These are phyloP conservation scores for Brachypteracias leptosomus DNA, from an alignment of 2,113 vertebrate species.

Conservation along the genomic window DNA sequence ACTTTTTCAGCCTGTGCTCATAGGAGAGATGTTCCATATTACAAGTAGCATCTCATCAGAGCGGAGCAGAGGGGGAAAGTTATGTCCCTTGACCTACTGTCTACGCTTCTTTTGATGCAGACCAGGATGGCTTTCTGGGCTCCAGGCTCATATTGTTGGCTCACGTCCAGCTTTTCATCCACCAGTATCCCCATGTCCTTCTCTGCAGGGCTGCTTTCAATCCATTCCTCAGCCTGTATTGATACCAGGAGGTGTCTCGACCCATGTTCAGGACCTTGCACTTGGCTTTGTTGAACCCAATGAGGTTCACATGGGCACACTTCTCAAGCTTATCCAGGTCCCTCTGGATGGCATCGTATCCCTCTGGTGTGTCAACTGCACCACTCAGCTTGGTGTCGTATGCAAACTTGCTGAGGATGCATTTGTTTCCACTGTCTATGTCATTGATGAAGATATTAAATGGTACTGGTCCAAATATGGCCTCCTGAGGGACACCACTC, in stretches of 20 bases:
- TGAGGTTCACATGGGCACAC: neutral
- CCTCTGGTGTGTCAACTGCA: neutral
- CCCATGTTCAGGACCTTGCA: neutral
- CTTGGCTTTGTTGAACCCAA: neutral
- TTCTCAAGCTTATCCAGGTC: neutral
- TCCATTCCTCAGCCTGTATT: neutral
- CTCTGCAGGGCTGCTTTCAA: neutral
- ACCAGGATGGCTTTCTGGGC: neutral
- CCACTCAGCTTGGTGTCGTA: neutral
- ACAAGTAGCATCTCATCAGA: no score
- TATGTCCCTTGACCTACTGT: neutral
- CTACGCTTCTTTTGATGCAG: neutral
- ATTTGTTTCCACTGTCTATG: neutral
- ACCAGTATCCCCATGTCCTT: neutral
- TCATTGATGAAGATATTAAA: neutral
- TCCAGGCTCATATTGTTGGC: neutral
- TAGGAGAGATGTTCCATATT: neutral
- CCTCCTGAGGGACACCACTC: neutral
- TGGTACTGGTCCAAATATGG: fast-evolving
- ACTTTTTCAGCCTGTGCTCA: neutral
- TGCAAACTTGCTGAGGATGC: neutral
- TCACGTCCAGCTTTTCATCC: neutral
- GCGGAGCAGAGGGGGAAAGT: neutral
- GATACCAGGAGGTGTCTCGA: neutral
- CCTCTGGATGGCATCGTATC: neutral